Evolutionary conservation across 2,797 vertebrate species (phyloP).

Genomic region (Pelochelys cantorii): DNA sequence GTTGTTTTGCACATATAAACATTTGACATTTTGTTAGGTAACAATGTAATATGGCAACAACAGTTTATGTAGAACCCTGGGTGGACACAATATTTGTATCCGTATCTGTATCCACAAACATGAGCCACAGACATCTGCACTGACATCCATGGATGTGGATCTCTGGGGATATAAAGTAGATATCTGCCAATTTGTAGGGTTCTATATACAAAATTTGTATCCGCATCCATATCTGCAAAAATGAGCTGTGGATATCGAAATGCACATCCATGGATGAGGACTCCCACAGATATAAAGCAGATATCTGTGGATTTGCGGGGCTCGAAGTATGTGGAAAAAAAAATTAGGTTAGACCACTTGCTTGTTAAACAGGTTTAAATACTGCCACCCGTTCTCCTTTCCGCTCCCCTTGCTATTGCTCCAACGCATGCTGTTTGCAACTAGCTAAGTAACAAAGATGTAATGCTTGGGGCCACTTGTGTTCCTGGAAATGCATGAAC

Average conservation of each 20-base stretch:
- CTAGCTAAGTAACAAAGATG: background rate
- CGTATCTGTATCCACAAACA: no score
- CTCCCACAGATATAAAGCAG: no score
- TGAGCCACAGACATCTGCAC: no score
- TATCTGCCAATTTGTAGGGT: no score
- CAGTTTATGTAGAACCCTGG: background rate
- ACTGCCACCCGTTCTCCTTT: background rate
- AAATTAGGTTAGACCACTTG: background rate
- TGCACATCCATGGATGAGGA: no score
- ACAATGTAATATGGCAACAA: background rate
- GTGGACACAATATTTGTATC: no score
- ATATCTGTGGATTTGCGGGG: no score
- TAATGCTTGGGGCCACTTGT: rapidly evolving
- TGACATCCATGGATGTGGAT: no score
- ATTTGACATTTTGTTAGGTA: background rate
- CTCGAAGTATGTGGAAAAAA: background rate
- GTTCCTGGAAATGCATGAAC: background rate
- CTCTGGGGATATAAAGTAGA: no score
- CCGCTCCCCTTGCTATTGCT: background rate
- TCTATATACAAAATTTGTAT: no score
- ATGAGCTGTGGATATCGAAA: no score
- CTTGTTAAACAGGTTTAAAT: background rate
- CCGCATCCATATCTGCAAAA: no score
- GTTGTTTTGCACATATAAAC: background rate
- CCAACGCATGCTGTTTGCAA: rapidly evolving